A percentile compares a stretch with the other conserved stretches of the same genome.
Evolutionary conservation across 2,797 vertebrate genomes (phyloP).

Genomic region (Hippoglossus hippoglossus): DNA sequence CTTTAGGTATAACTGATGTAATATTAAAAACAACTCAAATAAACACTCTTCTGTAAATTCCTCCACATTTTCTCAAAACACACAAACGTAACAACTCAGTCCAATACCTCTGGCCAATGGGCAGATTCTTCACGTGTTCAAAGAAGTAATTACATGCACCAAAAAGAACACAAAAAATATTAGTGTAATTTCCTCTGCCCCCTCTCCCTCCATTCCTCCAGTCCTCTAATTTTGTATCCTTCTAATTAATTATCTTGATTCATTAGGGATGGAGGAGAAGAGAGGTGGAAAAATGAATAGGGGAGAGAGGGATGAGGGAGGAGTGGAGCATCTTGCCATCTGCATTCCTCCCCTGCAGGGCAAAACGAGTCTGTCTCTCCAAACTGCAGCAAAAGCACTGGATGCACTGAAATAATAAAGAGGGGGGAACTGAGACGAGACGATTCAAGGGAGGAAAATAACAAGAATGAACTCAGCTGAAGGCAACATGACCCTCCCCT

Average conservation of each 20-base stretch:
- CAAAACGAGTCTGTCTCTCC: constrained; percentile 65
- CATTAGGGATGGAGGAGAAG: constrained; percentile 53
- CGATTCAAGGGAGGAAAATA: constrained; percentile 53
- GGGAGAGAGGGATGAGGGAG: constrained; percentile 56
- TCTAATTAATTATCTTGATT: constrained; percentile 72
- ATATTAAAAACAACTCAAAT: not conserved
- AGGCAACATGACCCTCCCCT: constrained; percentile 49
- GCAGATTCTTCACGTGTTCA: constrained; percentile 13
- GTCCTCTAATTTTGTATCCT: constrained; percentile 63
- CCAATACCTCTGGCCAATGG: not conserved
- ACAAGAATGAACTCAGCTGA: constrained; percentile 54
- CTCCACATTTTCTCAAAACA: too few relatives aligned
- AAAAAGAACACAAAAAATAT: constrained; percentile 27
- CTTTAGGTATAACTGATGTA: too few relatives aligned
- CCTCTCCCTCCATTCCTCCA: constrained; percentile 10
- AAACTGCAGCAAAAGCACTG: constrained; percentile 66
- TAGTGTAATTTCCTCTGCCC: constrained; percentile 20
- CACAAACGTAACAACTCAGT: not conserved
- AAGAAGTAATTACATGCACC: constrained; percentile 17
- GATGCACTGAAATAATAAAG: constrained; percentile 62
- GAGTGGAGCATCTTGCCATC: constrained; percentile 74
- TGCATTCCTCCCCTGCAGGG: constrained; percentile 76
- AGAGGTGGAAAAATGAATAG: constrained; percentile 24
- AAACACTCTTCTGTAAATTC: not conserved
- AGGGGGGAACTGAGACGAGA: constrained; percentile 37